Conservation (phyloP, 2,888 invertebrate species). For the Microplitis deprimator region DNA sequence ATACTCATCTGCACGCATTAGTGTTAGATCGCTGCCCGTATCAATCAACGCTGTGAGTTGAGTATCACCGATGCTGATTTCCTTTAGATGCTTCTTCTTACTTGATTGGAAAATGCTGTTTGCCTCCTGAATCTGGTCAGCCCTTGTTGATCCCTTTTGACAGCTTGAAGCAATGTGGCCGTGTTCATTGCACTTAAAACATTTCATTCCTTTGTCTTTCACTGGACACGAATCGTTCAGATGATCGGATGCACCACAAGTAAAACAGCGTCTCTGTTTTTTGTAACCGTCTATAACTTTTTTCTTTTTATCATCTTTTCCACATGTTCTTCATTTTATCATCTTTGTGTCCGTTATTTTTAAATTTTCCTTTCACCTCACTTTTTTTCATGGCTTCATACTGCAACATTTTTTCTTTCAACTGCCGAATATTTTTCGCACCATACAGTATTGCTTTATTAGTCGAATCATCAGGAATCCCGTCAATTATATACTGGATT, state of each 20-base stretch:
- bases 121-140: not conserved
- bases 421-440: not conserved
- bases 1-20: too few relatives aligned
- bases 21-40: conserved; percentile 34
- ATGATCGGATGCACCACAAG: conserved; percentile 13
- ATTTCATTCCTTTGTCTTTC: conserved; percentile 28
- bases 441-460: conserved; percentile 18
- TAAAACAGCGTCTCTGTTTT: conserved; percentile 12
- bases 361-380: conserved; percentile 8
- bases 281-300: not conserved
- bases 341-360: conserved; percentile 15
- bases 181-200: conserved; percentile 23
- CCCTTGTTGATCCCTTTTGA: not conserved
- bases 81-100: conserved; percentile 21
- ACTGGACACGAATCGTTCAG: conserved; percentile 26
- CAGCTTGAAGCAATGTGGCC: conserved; percentile 24
- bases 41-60: conserved; percentile 36
- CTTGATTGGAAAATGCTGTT: not conserved
- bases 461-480: conserved; percentile 10
- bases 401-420: not conserved
- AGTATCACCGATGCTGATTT: conserved; percentile 30
- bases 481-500: conserved; percentile 18
- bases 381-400: not conserved
- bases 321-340: not conserved
- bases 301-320: not conserved